Evolutionary conservation across 2,797 vertebrate genomes (phyloP).

Genomic region (Botia kubotai): DNA sequence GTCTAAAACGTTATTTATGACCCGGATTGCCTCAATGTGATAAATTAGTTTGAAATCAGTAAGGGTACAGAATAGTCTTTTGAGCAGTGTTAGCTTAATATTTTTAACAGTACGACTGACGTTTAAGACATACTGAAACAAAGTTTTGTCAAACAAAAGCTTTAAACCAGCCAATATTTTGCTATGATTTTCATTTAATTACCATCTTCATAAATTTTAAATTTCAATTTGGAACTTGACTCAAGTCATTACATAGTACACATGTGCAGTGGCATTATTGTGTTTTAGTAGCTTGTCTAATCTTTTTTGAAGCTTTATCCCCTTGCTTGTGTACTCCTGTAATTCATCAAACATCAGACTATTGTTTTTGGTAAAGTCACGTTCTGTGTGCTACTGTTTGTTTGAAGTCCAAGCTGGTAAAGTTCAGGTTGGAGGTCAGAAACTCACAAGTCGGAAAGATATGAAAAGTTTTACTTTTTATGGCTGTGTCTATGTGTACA

Average conservation of each 20-base stretch:
- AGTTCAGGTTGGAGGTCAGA: slow-evolving; percentile 81
- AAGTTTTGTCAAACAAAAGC: slow-evolving; percentile 33
- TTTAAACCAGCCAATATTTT: slow-evolving; percentile 36
- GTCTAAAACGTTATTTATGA: slow-evolving; percentile 1
- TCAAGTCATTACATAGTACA: slow-evolving; percentile 73
- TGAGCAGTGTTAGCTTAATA: slow-evolving; percentile 33
- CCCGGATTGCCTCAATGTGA: background rate
- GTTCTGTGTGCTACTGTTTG: slow-evolving; percentile 88
- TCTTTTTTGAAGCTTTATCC: slow-evolving; percentile 82
- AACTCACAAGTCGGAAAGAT: slow-evolving; percentile 74
- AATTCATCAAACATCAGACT: slow-evolving; percentile 73
- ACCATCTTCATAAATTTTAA: slow-evolving; percentile 45
- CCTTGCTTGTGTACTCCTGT: slow-evolving; percentile 71
- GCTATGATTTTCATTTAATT: slow-evolving; percentile 52
- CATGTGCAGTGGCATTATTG: slow-evolving; percentile 86
- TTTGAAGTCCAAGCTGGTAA: slow-evolving; percentile 84
- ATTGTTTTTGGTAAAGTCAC: slow-evolving; percentile 84
- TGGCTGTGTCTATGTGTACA: slow-evolving; percentile 83
- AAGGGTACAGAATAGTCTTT: slow-evolving; percentile 32
- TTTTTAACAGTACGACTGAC: slow-evolving; percentile 29
- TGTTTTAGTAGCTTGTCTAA: slow-evolving; percentile 81
- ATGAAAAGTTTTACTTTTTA: slow-evolving; percentile 43
- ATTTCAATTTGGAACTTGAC: slow-evolving; percentile 31
- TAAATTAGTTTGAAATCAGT: slow-evolving; percentile 19
- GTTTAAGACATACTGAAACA: slow-evolving; percentile 22